Evolutionary conservation across 2,888 invertebrate genomes (phyloP).

Genomic region (Plebejus anna): DNA sequence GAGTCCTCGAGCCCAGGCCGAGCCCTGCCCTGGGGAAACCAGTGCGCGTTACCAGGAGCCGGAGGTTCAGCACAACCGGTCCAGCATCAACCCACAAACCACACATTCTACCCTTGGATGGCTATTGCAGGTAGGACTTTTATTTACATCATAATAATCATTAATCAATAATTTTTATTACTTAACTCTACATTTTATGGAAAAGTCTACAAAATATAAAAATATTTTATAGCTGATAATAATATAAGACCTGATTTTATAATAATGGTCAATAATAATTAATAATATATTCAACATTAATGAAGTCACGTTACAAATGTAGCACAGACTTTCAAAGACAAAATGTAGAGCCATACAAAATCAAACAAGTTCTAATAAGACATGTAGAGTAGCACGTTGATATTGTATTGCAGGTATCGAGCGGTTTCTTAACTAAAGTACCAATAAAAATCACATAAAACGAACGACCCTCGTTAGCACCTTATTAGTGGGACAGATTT

Average conservation of each 20-base stretch:
- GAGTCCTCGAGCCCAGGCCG: constrained; percentile 90
- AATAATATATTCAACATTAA: not conserved
- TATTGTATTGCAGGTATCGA: constrained; percentile 54
- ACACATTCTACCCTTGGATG: constrained; percentile 99
- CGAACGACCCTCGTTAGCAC: constrained; percentile 72
- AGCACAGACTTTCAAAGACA: not conserved
- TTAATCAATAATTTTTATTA: too few species aligned
- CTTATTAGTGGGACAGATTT: constrained; percentile 71
- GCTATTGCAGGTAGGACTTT: constrained; percentile 93
- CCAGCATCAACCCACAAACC: constrained; percentile 93
- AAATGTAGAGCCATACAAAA: not conserved
- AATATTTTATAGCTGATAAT: not conserved
- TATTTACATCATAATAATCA: not conserved
- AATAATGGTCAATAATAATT: not conserved
- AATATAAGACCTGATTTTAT: not conserved
- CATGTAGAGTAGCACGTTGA: constrained; percentile 57
- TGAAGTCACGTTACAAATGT: not conserved
- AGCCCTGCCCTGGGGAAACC: constrained; percentile 91
- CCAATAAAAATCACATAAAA: constrained; percentile 75
- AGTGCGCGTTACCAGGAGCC: constrained; percentile 91
- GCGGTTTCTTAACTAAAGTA: constrained; percentile 54
- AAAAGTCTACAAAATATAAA: not conserved
- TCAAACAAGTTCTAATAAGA: constrained; percentile 28
- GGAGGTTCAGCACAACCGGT: constrained; percentile 90
- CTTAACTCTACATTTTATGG: not conserved